Base-by-base conservation (phyloP, 2,113 vertebrate species). In the Chelonoidis abingdonii region DNA sequence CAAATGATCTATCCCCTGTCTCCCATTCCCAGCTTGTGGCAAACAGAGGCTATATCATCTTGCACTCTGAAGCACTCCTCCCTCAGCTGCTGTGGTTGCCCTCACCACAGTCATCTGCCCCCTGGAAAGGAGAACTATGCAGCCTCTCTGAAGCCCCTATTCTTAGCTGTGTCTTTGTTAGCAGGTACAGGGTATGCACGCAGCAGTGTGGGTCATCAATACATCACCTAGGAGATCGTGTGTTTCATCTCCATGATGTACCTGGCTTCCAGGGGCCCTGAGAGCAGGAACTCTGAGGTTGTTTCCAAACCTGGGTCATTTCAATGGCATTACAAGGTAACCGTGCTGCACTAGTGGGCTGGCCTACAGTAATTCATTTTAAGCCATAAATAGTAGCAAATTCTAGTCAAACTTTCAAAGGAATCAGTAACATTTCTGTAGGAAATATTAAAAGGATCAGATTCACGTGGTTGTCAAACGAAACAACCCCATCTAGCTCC, bases 401-500 rank as follows among this genome's bases (percentile, higher is more conserved):
- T 97, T 91, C 80, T 49, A 83, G 88, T 88, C 87, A 88, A 84
- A 88, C 8, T 96, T 98, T 97, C 93, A 93, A 93, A 95, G 62
- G 81, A 84, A 80, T 95, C 75, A 91, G 79, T 89, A 93, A 29
- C 35, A 62, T 96, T 97, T 93, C 92, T 96, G 86, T 91, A 94
- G 79, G 69, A 98, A 97, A 95, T 79, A 62, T 97, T 97, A 94
- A 96, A 96, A 96, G 93, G 84, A 41, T 90, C 89, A 95, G 93
- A 90, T 87, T 56, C 75, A 72, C 79, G 41, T 69, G 75, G 83
- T 87, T 89, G 85, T 93, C 96, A 91, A 95, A 96, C 97, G 96
- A 97, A 87, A 95, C 50, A 52, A 91, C 85, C 78, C 80, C 57
- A 13, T 92, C 72, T 88, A 94, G 79, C 69, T 96, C 92, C 89